Base-by-base conservation (phyloP, 2,797 vertebrate species). In the Rhinichthys osculus region DNA sequence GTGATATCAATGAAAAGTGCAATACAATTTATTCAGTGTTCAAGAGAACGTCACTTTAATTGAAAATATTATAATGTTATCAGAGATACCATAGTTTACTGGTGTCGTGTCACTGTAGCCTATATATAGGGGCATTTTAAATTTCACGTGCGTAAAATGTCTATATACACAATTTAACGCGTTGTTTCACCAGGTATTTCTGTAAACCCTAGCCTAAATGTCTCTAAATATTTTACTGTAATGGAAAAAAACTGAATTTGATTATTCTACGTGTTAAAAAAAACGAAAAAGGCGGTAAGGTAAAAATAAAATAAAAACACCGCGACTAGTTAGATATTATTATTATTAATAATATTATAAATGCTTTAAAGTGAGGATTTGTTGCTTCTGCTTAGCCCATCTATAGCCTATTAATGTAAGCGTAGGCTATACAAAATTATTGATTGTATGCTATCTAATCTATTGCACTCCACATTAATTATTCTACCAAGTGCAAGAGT, bases 381-480 rank as follows among this genome's bases (percentile, higher is more conserved):
- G 5, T 57, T 57, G 47, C 66, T 67, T 6, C n/a, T 71, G 23
- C 23, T 52, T 30, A 82, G 70, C 67, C 66, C 42, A 69, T n/a
- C 3, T n/a, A 52, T 64, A 40, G 42, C 42, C 9, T 10, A 57
- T 27, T 17, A 69, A n/a, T 81, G 14, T 19, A 71, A 35, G 44
- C 9, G 6, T 42, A 47, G 13, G 11, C 47, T 47, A 44, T 38
- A 57, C 5, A 13, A 21, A 81, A 57, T 40, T 11, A 52, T 52
- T 50, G 5, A 54, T 30, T 23, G 7, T 77, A 4, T 13, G 13
- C 44, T 47, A 38, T 54, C 21, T 40, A 40, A 78, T 78, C 54
- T 78, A 27, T 81, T 57, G 33, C 67, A 57, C 40, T 82, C n/a
- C 16, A 19, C 14, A 2, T 57, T 19, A 30, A 82, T 82, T 82